Evolutionary conservation across 2,797 vertebrate species (phyloP).

Genomic region (Sebastes diaconus): DNA sequence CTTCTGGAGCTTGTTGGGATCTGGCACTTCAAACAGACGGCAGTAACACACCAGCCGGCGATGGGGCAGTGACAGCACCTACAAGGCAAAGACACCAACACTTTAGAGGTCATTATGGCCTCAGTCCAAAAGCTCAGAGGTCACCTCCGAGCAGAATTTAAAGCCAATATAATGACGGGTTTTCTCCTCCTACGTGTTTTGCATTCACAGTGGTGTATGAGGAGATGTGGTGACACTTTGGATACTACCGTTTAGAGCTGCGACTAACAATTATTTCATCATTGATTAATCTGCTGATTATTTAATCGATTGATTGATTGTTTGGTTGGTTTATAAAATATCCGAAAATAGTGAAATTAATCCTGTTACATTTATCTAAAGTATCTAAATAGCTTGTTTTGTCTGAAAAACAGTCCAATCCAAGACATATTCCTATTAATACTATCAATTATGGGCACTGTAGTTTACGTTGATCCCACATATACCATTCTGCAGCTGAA

Average conservation of each 20-base stretch:
- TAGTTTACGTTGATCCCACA: not conserved
- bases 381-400: not conserved
- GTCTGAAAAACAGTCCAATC: not conserved
- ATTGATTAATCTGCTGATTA: not conserved
- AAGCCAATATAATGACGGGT: not conserved
- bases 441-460: not conserved
- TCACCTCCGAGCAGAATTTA: not conserved
- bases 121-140: slow-evolving; percentile 20
- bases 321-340: not conserved
- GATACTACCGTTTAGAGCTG: not conserved
- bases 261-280: not conserved
- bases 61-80: too few relatives aligned
- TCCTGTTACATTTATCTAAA: not conserved
- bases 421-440: not conserved
- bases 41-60: too few relatives aligned
- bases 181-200: too few relatives aligned
- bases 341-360: not conserved
- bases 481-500: not conserved
- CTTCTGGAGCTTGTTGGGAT: too few relatives aligned
- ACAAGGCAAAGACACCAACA: slow-evolving; percentile 18
- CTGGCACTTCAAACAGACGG: too few relatives aligned
- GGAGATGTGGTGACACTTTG: not conserved
- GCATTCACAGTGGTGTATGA: not conserved
- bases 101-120: slow-evolving; percentile 43
- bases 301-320: not conserved